Evolutionary conservation across 2,888 invertebrate genomes (phyloP).

Genomic region (Sipha maydis): DNA sequence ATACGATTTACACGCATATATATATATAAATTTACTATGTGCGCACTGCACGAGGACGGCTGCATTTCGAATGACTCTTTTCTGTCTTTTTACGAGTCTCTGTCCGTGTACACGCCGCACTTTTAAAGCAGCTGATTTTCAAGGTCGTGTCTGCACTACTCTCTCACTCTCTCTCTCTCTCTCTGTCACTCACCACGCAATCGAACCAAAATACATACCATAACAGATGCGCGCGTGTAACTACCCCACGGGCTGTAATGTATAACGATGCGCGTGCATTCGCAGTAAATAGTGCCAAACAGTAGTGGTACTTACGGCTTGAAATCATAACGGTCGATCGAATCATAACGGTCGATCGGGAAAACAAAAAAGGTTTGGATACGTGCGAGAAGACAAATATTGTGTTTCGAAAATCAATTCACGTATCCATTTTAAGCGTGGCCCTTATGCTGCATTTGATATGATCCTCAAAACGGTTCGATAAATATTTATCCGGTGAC

Average conservation of each 20-base stretch:
- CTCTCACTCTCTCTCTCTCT: not conserved
- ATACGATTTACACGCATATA: not conserved
- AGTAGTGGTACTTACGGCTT: not conserved
- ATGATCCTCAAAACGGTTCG: not conserved
- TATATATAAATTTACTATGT: not conserved
- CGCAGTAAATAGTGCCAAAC: too few species aligned
- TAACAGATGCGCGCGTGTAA: not conserved
- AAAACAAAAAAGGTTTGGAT: too few species aligned
- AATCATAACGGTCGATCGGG: too few species aligned
- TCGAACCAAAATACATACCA: not conserved
- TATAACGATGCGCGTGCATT: not conserved
- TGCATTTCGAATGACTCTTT: conserved; percentile 8
- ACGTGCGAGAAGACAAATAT: too few species aligned
- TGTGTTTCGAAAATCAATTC: too few species aligned
- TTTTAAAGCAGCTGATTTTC: conserved; percentile 51
- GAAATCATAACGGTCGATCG: too few species aligned
- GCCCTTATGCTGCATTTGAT: not conserved
- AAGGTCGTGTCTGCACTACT: not conserved
- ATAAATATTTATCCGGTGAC: not conserved
- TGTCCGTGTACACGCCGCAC: not conserved
- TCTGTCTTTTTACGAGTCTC: conserved; percentile 35
- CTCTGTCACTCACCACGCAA: not conserved
- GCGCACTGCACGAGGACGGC: not conserved
- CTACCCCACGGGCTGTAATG: conserved; percentile 1
- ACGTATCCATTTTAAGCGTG: not conserved